A percentile compares a stretch with the other conserved stretches of the same genome.
phyloP scores from a whole-genome alignment of 2,888 invertebrate species.

The Ormyrus labotus region DNA sequence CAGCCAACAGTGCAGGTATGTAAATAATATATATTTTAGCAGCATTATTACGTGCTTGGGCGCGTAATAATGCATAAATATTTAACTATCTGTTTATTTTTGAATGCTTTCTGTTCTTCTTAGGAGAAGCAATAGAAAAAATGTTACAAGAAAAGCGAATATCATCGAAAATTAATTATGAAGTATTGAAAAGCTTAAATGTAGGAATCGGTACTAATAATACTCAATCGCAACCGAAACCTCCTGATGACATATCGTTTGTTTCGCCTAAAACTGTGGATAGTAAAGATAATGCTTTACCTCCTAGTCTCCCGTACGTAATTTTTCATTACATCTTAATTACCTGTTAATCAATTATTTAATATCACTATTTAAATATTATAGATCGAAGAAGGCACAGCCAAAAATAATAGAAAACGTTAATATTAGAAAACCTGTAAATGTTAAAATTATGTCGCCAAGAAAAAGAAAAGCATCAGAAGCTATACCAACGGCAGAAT shows the following conservation, averaged over 20 bases:
- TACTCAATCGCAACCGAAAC: slow-evolving; percentile 48
- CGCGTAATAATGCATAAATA: neutral
- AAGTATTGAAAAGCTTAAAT: slow-evolving; percentile 91
- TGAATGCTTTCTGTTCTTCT: slow-evolving; percentile 16
- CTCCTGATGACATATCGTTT: slow-evolving; percentile 54
- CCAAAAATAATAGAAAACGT: slow-evolving; percentile 30
- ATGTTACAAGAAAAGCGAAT: slow-evolving; percentile 97
- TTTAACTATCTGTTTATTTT: neutral
- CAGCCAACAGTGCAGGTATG: slow-evolving; percentile 79
- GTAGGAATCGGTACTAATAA: slow-evolving; percentile 60
- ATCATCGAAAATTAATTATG: slow-evolving; percentile 98
- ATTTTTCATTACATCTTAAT: neutral
- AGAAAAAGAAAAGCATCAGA: slow-evolving; percentile 52
- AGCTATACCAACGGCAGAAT: slow-evolving; percentile 24
- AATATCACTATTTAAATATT: slow-evolving; percentile 1
- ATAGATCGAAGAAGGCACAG: slow-evolving; percentile 36
- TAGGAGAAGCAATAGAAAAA: slow-evolving; percentile 95
- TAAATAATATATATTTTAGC: slow-evolving; percentile 23
- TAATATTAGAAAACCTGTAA: slow-evolving; percentile 27
- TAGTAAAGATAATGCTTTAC: slow-evolving; percentile 32
- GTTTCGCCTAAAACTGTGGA: slow-evolving; percentile 48
- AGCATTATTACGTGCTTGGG: neutral
- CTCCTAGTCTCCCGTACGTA: slow-evolving; percentile 21
- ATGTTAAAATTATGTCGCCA: slow-evolving; percentile 26
- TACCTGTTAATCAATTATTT: too few species aligned